Evolutionary conservation across 2,888 invertebrate species (phyloP).

Genomic region (Allolobophora icterica): DNA sequence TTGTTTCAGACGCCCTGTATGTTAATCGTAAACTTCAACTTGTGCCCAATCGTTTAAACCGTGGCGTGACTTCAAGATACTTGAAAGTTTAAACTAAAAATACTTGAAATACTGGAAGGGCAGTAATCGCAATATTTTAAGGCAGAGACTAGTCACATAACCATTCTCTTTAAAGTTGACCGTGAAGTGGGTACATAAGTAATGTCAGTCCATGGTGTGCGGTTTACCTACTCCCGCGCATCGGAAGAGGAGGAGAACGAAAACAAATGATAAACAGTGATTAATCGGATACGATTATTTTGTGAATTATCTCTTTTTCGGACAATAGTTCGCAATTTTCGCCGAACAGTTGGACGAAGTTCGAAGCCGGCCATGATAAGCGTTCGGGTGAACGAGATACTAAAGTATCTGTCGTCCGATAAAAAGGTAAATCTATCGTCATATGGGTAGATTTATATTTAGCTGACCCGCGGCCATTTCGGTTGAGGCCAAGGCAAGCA

Average conservation of each 20-base stretch:
- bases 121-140: too few species aligned
- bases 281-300: neutral
- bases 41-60: neutral
- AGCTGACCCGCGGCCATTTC: slow-evolving; percentile 17
- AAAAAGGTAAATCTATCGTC: slow-evolving; percentile 18
- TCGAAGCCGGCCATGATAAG: slow-evolving; percentile 11
- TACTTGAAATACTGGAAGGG: neutral
- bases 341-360: neutral
- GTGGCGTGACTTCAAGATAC: neutral
- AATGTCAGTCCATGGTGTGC: neutral
- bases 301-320: neutral
- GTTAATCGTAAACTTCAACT: neutral
- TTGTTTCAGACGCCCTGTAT: neutral
- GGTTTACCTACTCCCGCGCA: neutral
- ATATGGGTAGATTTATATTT: slow-evolving; percentile 11
- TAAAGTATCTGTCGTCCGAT: slow-evolving; percentile 25
- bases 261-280: slow-evolving; percentile 30
- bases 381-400: slow-evolving; percentile 27
- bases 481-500: neutral
- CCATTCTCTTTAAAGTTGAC: neutral
- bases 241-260: slow-evolving; percentile 23
- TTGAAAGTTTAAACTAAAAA: too few species aligned
- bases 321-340: neutral
- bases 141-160: neutral
- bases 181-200: neutral